phyloP scores from a whole-genome alignment of 1,140 invertebrate species.

The Cydia amplana region DNA sequence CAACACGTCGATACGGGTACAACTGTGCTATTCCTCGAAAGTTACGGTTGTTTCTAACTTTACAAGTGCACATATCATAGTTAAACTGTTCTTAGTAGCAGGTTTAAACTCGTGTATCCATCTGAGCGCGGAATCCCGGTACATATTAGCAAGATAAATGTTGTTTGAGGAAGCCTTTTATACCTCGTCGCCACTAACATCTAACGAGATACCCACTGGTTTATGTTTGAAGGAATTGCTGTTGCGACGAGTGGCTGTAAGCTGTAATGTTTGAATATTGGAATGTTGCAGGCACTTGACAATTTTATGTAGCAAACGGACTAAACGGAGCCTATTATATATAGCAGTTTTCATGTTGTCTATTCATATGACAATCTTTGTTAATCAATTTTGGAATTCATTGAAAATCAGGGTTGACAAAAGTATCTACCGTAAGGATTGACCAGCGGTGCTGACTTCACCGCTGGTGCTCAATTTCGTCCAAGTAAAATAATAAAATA shows the following conservation, averaged over 20 bases:
- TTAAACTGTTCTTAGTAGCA: constrained; percentile 20
- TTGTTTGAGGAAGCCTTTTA: constrained; percentile 27
- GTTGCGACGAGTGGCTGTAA: background rate
- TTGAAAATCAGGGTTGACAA: too few species aligned
- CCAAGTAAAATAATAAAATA: too few species aligned
- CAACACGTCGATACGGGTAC: background rate
- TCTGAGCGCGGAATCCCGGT: constrained; percentile 9
- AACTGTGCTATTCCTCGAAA: background rate
- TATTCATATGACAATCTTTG: too few species aligned
- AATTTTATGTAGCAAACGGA: too few species aligned
- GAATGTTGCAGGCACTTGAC: too few species aligned
- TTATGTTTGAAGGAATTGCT: background rate
- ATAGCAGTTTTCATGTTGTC: too few species aligned
- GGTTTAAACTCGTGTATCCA: constrained; percentile 27
- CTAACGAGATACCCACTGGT: constrained; percentile 4
- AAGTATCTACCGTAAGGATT: too few species aligned
- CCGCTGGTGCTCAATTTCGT: too few species aligned
- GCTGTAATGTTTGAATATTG: too few species aligned
- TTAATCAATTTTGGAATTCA: too few species aligned
- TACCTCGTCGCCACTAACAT: background rate
- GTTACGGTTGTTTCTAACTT: constrained; percentile 6
- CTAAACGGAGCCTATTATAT: too few species aligned
- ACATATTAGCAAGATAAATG: constrained; percentile 30
- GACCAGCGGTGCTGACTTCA: too few species aligned
- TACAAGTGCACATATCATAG: constrained; percentile 17